Evolutionary conservation across 2,888 invertebrate species (phyloP), one percentile per base, ranked within the genome.

Genomic region (Coelinius sp.): DNA sequence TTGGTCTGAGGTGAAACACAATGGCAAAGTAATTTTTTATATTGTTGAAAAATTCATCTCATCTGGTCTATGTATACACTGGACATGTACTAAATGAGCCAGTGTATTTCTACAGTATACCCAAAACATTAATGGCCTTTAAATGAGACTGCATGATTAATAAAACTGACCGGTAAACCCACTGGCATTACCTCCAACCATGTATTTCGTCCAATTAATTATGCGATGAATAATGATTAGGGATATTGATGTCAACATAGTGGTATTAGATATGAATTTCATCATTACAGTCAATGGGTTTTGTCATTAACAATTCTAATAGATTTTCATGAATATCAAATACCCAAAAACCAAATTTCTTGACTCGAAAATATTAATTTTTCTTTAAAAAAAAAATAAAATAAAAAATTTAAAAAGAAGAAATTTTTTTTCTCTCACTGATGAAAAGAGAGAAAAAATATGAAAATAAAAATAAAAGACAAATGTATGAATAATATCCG

Each of bases 111-210:
- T 53, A 25, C 25, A 8, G n/a, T 56, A 27, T 56, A 14, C 27
- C 56, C 46, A 8, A 49, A 25, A 56, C 31, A 25, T 53, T 53
- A 24, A 53, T 53, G 53, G 53, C 25, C 53, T 25, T 27, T 27
- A 53, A 53, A 53, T 53, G 53, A 53, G 53, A 22, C 25, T 53
- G 25, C 53, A 53, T 53, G 53, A 53, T 53, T 53, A 53, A 53
- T 53, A 53, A 56, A 56, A 56, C 27, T 56, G 56, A 59, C 59
- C 59, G 22, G 59, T 12, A 10, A 59, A 59, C 59, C n/a, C n/a
- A 59, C n/a, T 35, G 27, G 17, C 6, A 24, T 24, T 53, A 25
- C 25, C 53, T 59, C 31, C 5, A 27, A 59, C n/a, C 35, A 0
- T 59, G 59, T 59, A 6, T 35, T 59, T 17, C 31, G 20, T 31